Evolutionary conservation across 35 echinoderm and acorn worm genomes (phyloP).

Genomic region (Heliocidaris erythrogramma): DNA sequence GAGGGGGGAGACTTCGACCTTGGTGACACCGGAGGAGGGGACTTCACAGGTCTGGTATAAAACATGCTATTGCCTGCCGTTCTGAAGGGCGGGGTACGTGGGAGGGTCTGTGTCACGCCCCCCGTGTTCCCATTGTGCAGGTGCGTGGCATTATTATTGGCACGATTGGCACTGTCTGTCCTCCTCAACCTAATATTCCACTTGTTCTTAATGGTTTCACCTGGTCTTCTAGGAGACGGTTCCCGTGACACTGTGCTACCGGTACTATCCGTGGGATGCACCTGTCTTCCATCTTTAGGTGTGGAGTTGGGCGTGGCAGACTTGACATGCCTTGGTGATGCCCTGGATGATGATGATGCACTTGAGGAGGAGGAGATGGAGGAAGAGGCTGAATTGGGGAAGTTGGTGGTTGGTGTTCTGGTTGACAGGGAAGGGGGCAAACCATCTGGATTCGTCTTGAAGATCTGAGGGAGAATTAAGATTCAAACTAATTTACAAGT

Average conservation of each 20-base stretch:
- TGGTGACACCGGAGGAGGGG: conserved; percentile 25
- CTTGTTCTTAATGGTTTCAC: conserved; percentile 60
- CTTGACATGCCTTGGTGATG: conserved; percentile 78
- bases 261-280: not conserved
- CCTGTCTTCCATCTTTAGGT: conserved; percentile 15
- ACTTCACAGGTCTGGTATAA: conserved; percentile 33
- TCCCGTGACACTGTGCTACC: conserved; percentile 52
- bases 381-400: conserved; percentile 71
- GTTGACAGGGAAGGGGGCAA: conserved; percentile 51
- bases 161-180: conserved; percentile 24
- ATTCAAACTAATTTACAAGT: not conserved
- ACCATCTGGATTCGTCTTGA: conserved; percentile 84
- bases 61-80: conserved; percentile 40
- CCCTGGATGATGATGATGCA: conserved; percentile 71
- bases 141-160: conserved; percentile 48
- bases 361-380: conserved; percentile 79
- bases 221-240: conserved; percentile 84
- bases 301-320: conserved; percentile 56
- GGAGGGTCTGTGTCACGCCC: conserved; percentile 22
- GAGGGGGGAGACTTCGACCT: conserved; percentile 26
- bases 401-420: conserved; percentile 45
- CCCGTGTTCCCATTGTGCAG: conserved; percentile 2
- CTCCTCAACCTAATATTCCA: conserved; percentile 38
- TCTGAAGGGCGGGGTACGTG: conserved; percentile 5
- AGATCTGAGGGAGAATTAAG: conserved; percentile 69